Evolutionary conservation across 2,113 vertebrate species (phyloP), one percentile per base, ranked within the genome.

Genomic region (Phycodurus eques): DNA sequence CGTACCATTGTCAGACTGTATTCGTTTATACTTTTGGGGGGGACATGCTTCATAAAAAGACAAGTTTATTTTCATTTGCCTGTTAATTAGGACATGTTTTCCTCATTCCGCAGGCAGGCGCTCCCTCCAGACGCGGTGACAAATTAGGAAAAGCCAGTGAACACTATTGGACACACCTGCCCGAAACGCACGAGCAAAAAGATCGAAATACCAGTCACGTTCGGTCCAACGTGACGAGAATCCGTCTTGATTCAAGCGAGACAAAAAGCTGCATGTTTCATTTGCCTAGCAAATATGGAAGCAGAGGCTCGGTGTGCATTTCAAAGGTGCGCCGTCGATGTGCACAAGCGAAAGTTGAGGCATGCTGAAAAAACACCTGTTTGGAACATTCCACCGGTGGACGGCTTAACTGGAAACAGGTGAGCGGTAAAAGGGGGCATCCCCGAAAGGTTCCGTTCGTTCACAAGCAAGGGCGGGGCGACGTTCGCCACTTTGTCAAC

Each of bases 91-190:
- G 22, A 31, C 13, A 20, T 66, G 44, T 47, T 66, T 27, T 27
- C 27, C 27, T 66, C 63, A 27, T 66, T 47, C 63, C 6, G 5
- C n/a, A 46, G 62, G 11, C 39, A 10, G 42, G 31, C 31, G 5
- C 7, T 61, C 64, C 5, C 42, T 42, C 6, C 42, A 14, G 63
- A 15, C n/a, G 20, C n/a, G 63, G 43, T 13, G 44, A 66, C 64
- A 66, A 66, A 66, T 66, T 47, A 66, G 64, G 64, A 66, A 35
- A 66, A 66, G 64, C 44, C 13, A 66, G 64, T 3, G 43, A 22
- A 66, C 43, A 15, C 49, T 49, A 66, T 47, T 66, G 64, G 22
- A 47, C 64, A 31, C 43, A 66, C 64, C 47, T 66, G 64, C 47
- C 64, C 64, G 27, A 27, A 47, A 66, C 31, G 64, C 44, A 31